Conservation (phyloP, 1,140 invertebrate genomes). For the Brachionus manjavacas region DNA sequence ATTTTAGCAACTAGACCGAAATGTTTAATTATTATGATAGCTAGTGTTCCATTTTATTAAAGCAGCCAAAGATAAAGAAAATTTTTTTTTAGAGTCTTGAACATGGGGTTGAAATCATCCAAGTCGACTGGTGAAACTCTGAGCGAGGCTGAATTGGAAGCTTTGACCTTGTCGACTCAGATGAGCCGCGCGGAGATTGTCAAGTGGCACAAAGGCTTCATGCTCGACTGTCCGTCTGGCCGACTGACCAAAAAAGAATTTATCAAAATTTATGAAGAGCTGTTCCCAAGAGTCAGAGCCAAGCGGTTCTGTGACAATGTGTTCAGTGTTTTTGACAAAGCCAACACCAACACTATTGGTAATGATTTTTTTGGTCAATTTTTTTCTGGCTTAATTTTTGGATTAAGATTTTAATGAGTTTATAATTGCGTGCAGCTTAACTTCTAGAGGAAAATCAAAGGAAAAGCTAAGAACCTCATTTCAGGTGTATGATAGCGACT, state of each 20-base stretch:
- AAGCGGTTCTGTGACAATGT: slow-evolving; percentile 7
- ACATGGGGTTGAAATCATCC: slow-evolving; percentile 1
- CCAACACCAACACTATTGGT: background rate
- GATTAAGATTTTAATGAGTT: slow-evolving; percentile 10
- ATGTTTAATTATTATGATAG: background rate
- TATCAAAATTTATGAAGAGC: slow-evolving; percentile 27
- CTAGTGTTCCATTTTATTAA: background rate
- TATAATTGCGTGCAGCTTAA: slow-evolving; percentile 34
- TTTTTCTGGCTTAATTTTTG: background rate
- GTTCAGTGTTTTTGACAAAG: slow-evolving; percentile 12
- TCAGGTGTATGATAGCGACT: background rate
- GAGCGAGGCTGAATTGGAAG: slow-evolving; percentile 18
- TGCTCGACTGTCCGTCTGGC: slow-evolving; percentile 33
- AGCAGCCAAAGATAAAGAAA: background rate
- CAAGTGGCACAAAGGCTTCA: slow-evolving; percentile 34
- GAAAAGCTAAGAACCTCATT: background rate
- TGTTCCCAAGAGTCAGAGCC: slow-evolving; percentile 11
- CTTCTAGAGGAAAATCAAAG: slow-evolving; percentile 22
- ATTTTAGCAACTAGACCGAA: background rate
- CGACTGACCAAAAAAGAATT: slow-evolving; percentile 3
- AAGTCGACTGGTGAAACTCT: background rate
- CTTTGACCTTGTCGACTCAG: background rate
- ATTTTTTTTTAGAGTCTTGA: background rate
- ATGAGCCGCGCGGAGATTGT: background rate
- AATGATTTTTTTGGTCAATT: background rate